These are phyloP conservation scores for Luscinia megarhynchos DNA, from an alignment of 2,797 vertebrate species.

Conservation along the genomic window DNA sequence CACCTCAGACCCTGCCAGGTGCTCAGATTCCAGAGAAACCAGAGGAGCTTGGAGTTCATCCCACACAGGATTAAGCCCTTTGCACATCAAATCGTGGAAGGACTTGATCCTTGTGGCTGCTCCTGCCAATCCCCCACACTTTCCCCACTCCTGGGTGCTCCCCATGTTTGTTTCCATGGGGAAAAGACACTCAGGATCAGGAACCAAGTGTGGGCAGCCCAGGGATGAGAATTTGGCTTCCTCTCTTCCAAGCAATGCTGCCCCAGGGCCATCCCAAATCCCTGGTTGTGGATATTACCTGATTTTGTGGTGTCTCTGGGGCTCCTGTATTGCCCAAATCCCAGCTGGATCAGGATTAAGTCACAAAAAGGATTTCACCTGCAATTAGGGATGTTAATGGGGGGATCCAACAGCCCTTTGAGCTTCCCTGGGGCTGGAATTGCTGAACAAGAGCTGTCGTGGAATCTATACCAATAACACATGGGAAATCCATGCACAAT, in stretches of 20 bases:
- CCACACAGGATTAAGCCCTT: background rate
- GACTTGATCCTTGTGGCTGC: background rate
- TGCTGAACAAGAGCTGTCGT: no score
- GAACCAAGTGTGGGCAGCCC: accelerated
- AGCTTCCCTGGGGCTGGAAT: background rate
- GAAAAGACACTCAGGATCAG: background rate
- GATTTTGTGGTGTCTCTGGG: background rate
- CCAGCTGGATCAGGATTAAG: background rate
- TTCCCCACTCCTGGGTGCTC: background rate
- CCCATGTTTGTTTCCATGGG: accelerated
- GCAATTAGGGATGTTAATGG: accelerated
- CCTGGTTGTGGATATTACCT: no score
- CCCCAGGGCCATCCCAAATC: background rate
- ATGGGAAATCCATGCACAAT: background rate
- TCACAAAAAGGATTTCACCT: background rate
- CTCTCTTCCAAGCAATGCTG: background rate
- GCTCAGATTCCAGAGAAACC: background rate
- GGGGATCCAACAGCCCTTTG: accelerated
- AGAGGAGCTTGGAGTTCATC: background rate
- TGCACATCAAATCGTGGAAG: accelerated
- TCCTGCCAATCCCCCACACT: background rate
- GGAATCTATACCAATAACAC: background rate
- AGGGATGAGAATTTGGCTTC: background rate
- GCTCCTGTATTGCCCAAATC: background rate
- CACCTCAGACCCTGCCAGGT: background rate